A percentile compares a stretch with the other conserved stretches of the same genome.
Evolutionary conservation across 1,140 invertebrate genomes (phyloP).

Genomic region (Himalopsyche phryganea): DNA sequence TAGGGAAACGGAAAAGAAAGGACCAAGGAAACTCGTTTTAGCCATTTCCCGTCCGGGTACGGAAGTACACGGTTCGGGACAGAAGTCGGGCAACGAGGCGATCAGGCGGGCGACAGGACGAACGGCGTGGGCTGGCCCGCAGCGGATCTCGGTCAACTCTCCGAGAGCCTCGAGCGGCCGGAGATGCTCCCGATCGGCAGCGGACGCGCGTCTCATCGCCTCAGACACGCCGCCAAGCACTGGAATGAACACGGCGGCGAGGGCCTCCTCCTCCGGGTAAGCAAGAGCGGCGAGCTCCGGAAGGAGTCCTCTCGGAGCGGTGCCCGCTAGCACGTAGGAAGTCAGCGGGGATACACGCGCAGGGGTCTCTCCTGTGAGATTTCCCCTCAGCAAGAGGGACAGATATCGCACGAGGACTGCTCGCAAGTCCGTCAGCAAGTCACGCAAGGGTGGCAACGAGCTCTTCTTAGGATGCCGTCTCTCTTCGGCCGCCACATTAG

Average conservation of each 20-base stretch:
- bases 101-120: constrained; percentile 79
- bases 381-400: constrained; percentile 45
- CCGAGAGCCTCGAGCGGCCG: constrained; percentile 45
- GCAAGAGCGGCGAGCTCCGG: constrained; percentile 46
- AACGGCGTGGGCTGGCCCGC: constrained; percentile 40
- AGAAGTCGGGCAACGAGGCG: constrained; percentile 69
- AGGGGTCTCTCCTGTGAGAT: constrained; percentile 41
- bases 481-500: constrained; percentile 65
- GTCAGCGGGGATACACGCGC: constrained; percentile 43
- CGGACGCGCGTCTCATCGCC: constrained; percentile 42
- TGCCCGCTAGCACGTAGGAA: constrained; percentile 45
- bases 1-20: constrained; percentile 84
- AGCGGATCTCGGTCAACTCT: constrained; percentile 39
- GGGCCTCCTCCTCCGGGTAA: constrained; percentile 43
- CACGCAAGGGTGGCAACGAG: constrained; percentile 48
- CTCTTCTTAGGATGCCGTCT: constrained; percentile 69
- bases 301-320: constrained; percentile 44
- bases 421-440: constrained; percentile 38
- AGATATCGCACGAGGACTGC: constrained; percentile 47
- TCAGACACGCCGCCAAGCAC: constrained; percentile 47
- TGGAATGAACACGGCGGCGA: constrained; percentile 44
- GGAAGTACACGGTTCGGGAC: constrained; percentile 66
- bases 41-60: constrained; percentile 79
- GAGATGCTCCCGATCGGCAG: constrained; percentile 35
- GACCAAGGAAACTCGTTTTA: constrained; percentile 79